phyloP scores from a whole-genome alignment of 2,888 invertebrate species.

The Galerucella calmariensis region DNA sequence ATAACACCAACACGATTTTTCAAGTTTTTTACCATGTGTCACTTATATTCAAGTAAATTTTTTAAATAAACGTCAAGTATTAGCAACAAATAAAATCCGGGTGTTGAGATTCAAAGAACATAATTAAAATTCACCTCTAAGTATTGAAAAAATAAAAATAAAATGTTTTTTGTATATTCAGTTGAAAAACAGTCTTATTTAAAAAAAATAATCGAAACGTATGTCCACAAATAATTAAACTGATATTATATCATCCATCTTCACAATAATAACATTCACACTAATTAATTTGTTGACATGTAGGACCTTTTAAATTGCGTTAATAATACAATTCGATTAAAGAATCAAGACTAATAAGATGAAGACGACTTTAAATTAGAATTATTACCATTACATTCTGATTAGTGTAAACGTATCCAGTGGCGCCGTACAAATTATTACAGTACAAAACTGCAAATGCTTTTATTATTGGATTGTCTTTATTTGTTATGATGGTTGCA shows the following conservation, averaged over 20 bases:
- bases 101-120: too few species aligned
- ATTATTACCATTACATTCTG: not conserved
- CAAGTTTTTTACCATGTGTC: too few species aligned
- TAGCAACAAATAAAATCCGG: too few species aligned
- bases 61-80: too few species aligned
- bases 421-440: not conserved
- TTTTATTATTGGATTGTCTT: too few species aligned
- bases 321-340: conserved; percentile 20
- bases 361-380: not conserved
- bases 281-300: not conserved
- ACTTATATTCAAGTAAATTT: too few species aligned
- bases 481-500: too few species aligned
- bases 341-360: not conserved
- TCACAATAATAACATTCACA: not conserved
- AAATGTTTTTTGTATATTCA: too few species aligned
- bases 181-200: not conserved
- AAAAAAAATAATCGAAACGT: not conserved
- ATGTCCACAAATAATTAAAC: not conserved
- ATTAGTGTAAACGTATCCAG: not conserved
- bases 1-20: too few species aligned
- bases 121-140: too few species aligned
- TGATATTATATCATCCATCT: not conserved
- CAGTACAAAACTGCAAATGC: too few species aligned
- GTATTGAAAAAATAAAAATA: too few species aligned
- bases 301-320: conserved; percentile 11